Evolutionary conservation across 2,888 invertebrate genomes (phyloP).

Genomic region (Leptinotarsa peninsularis): DNA sequence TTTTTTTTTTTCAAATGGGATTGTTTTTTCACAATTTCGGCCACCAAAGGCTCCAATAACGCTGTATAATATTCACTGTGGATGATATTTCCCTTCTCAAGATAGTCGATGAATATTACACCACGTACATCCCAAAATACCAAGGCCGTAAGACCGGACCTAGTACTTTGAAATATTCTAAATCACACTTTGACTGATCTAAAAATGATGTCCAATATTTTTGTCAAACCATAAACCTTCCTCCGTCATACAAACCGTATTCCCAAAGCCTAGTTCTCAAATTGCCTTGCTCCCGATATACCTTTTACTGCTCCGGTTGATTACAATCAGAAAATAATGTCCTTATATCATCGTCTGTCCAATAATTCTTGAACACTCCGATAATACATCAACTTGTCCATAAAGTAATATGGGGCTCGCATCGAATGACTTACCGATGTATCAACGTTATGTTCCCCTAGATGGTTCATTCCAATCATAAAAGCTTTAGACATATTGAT

Average conservation of each 20-base stretch:
- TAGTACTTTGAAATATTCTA: no score
- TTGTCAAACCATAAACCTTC: neutral
- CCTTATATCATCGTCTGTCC: slow-evolving; percentile 30
- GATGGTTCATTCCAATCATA: slow-evolving; percentile 45
- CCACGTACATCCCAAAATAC: no score
- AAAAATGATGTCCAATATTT: neutral
- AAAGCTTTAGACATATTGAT: slow-evolving; percentile 48
- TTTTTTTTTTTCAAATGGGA: no score
- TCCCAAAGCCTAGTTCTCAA: neutral
- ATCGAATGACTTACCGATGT: slow-evolving; percentile 39
- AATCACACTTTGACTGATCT: no score
- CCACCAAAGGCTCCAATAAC: no score
- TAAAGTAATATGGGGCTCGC: slow-evolving; percentile 43
- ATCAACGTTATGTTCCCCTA: slow-evolving; percentile 43
- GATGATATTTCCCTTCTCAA: no score
- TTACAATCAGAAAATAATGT: slow-evolving; percentile 19
- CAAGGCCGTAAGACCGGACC: no score
- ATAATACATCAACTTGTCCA: slow-evolving; percentile 44
- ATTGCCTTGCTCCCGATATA: neutral
- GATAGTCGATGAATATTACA: no score
- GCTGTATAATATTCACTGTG: no score
- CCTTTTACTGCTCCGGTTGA: slow-evolving; percentile 10
- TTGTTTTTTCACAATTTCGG: no score
- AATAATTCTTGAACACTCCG: slow-evolving; percentile 38
- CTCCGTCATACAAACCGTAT: neutral